Base-by-base conservation (phyloP, 1,140 invertebrate species). In the Caerostris darwini region DNA sequence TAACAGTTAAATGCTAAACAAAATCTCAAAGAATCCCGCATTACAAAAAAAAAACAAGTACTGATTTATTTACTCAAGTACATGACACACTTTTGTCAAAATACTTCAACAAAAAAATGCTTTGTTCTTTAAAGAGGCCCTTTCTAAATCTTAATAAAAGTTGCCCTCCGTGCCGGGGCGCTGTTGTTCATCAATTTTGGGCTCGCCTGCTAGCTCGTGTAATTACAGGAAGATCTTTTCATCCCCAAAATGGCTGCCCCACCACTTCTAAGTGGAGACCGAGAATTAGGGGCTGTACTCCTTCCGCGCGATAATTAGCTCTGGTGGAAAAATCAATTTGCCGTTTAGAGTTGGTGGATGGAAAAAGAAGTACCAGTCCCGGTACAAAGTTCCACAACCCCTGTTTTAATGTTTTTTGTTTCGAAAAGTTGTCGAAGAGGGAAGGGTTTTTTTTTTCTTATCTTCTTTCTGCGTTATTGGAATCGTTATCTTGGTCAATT, bases 401-500 rank as follows among this genome's bases (percentile, higher is more conserved):
- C 19, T 87, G 14, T 71, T 89, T 87, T 87, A 53, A 89, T 67
- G 14, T 61, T 89, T 90, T 81, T 81, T 90, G n/a, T 90, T 77
- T 90, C 59, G 69, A 59, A 81, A 90, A 90, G 87, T 89, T 89
- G 56, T 69, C 54, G 50, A n/a, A 19, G 7, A 54, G 12, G 58
- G 71, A 90, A n/a, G n/a, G n/a, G 81, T n/a, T 19, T 90, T 90
- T 81, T 81, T 88, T 69, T 61, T 17, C 8, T 17, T 5, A 56
- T 56, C 53, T 83, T 58, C 19, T 50, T n/a, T 19, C 12, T n/a
- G 89, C 8, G 19, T 90, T n/a, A n/a, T n/a, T n/a, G n/a, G n/a
- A n/a, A n/a, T n/a, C n/a, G n/a, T n/a, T 90, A 90, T 90, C 71
- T 90, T 69, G 89, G 71, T 81, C 89, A 90, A 90, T 90, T 90